Conservation (phyloP, 2,888 invertebrate genomes). For the Alitta virens region DNA sequence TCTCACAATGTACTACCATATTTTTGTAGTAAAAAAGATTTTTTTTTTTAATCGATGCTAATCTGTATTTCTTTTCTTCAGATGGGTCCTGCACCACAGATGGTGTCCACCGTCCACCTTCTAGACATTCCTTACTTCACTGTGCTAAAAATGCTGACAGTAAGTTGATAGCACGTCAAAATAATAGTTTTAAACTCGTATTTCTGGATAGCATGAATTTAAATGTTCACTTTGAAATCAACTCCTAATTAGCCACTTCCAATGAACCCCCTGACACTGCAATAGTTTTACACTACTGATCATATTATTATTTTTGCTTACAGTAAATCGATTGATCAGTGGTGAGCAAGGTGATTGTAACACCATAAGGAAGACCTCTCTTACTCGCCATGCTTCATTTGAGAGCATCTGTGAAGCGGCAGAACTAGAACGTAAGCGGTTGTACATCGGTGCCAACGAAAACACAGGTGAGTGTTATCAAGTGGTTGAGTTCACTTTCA, state of each 20-base stretch:
- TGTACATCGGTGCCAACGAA: constrained; percentile 40
- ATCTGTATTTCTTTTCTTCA: background rate
- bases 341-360: constrained; percentile 1
- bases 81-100: constrained; percentile 42
- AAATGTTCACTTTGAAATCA: too few species aligned
- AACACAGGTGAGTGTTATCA: constrained; percentile 38
- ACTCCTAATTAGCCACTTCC: too few species aligned
- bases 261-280: too few species aligned
- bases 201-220: too few species aligned
- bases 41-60: background rate
- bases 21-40: background rate
- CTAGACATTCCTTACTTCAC: constrained; percentile 50
- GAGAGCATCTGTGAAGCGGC: constrained; percentile 56
- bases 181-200: background rate
- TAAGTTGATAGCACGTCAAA: constrained; percentile 7
- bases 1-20: background rate
- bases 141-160: constrained; percentile 39
- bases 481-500: too few species aligned
- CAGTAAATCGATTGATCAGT: constrained; percentile 6
- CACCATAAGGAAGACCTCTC: constrained; percentile 2
- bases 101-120: constrained; percentile 46
- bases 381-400: constrained; percentile 51
- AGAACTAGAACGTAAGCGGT: constrained; percentile 47
- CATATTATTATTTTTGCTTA: background rate
- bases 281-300: background rate